Conservation (phyloP, 2,888 invertebrate genomes). For the Suillia variegata region DNA sequence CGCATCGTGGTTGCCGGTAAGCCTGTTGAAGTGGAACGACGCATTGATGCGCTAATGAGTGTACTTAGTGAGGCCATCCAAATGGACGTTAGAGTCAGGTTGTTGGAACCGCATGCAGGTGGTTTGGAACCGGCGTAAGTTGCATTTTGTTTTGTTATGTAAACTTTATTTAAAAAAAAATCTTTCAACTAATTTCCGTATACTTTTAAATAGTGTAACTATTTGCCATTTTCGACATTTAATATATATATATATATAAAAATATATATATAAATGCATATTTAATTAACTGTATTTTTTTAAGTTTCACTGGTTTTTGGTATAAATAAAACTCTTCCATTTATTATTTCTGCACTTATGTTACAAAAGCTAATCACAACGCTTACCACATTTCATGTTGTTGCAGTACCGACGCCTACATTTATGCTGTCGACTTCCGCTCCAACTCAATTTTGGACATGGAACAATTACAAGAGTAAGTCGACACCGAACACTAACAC, state of each 20-base stretch:
- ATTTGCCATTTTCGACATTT: no score
- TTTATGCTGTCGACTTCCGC: conserved; percentile 83
- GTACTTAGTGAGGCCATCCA: conserved; percentile 76
- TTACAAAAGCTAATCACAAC: no score
- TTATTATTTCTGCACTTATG: no score
- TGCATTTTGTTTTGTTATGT: background rate
- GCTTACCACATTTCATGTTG: background rate
- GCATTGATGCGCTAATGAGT: conserved; percentile 72
- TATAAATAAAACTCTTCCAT: no score
- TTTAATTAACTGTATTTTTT: no score
- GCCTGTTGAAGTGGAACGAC: conserved; percentile 76
- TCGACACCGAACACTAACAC: conserved; percentile 7
- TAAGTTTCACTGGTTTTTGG: no score
- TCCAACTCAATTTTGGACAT: conserved; percentile 82
- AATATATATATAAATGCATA: no score
- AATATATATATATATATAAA: no score
- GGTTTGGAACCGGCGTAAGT: conserved; percentile 63
- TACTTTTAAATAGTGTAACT: no score
- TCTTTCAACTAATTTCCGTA: no score
- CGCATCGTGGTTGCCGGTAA: conserved; percentile 78
- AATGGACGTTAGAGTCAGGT: conserved; percentile 77
- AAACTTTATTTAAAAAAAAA: background rate
- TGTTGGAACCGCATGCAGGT: conserved; percentile 73
- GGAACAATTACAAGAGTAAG: conserved; percentile 77
- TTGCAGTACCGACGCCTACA: conserved; percentile 81